Percentiles rank a stretch among this genome's conserved stretches.
Evolutionary conservation across 2,113 vertebrate species (phyloP).

Genomic region (Oreochromis tanganicae): DNA sequence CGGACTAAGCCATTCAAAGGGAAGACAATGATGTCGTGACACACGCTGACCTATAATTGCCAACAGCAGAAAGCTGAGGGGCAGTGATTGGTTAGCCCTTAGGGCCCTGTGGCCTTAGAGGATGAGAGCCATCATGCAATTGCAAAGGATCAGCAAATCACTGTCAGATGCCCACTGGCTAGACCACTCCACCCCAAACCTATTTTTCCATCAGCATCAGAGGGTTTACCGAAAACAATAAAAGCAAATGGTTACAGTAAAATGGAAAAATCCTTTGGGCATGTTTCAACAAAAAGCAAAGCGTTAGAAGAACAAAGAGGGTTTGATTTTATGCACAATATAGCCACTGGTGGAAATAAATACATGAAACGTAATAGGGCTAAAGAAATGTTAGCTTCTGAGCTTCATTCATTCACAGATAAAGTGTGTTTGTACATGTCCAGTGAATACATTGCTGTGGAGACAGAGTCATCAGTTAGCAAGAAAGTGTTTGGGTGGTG

Average conservation of each 20-base stretch:
- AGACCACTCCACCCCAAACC: conserved; percentile 12
- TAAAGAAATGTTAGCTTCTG: neutral
- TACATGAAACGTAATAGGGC: neutral
- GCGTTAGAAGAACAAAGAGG: conserved; percentile 13
- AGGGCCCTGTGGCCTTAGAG: conserved; percentile 36
- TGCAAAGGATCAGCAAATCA: conserved; percentile 67
- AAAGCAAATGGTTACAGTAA: neutral
- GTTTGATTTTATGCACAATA: neutral
- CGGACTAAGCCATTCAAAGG: conserved; percentile 30
- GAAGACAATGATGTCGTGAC: conserved; percentile 55
- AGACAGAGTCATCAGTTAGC: conserved; percentile 23
- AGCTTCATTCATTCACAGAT: conserved; percentile 26
- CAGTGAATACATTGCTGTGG: conserved; percentile 37
- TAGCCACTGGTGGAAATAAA: neutral
- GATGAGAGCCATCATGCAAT: conserved; percentile 64
- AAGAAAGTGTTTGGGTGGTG: conserved; percentile 34
- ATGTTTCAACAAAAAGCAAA: conserved; percentile 1
- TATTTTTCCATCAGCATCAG: conserved; percentile 36
- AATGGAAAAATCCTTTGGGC: neutral
- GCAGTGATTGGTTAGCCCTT: conserved; percentile 45
- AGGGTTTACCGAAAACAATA: conserved; percentile 32
- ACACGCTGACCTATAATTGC: conserved; percentile 69
- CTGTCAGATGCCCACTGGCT: conserved; percentile 67
- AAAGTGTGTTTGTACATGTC: conserved; percentile 11
- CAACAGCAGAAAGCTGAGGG: conserved; percentile 40